A percentile compares a stretch with the other conserved stretches of the same genome.
These are phyloP conservation scores for Copidosoma aretas DNA, from an alignment of 2,888 invertebrate genomes.

Conservation along the genomic window DNA sequence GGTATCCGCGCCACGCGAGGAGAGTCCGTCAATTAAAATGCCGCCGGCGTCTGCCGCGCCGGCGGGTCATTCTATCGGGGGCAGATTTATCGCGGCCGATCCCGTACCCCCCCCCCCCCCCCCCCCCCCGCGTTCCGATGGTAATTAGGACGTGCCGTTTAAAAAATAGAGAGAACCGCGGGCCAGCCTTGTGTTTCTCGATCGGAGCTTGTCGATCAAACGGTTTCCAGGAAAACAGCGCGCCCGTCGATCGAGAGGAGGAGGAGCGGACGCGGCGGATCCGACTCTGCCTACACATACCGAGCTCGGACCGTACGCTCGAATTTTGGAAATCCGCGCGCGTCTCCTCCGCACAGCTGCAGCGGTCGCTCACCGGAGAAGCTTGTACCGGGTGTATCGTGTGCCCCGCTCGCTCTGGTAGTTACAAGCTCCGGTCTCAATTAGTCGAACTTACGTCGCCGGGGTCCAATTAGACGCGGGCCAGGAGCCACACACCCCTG, in stretches of 20 bases:
- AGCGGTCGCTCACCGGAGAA: background rate
- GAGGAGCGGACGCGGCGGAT: no score
- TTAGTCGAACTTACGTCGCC: conserved; percentile 62
- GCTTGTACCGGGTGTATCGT: background rate
- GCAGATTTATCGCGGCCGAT: conserved; percentile 17
- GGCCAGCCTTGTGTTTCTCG: no score
- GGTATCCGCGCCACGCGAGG: conserved; percentile 17
- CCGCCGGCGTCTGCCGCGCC: background rate
- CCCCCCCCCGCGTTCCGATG: background rate
- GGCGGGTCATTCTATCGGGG: conserved; percentile 24
- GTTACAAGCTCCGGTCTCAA: conserved; percentile 61
- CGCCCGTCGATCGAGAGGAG: no score
- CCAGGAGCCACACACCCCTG: conserved; percentile 57
- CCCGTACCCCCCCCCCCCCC: background rate
- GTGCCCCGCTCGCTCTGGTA: conserved; percentile 41
- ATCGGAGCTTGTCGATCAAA: no score
- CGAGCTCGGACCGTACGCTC: background rate
- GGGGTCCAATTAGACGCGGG: conserved; percentile 63
- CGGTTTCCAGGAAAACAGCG: no score
- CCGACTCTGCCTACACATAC: no score
- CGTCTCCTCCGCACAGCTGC: background rate
- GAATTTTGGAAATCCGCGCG: background rate
- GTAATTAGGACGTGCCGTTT: no score
- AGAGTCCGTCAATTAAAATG: conserved; percentile 32
- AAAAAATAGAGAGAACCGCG: no score